phyloP scores from a whole-genome alignment of 2,888 invertebrate genomes.

The Antheraea yamamai region DNA sequence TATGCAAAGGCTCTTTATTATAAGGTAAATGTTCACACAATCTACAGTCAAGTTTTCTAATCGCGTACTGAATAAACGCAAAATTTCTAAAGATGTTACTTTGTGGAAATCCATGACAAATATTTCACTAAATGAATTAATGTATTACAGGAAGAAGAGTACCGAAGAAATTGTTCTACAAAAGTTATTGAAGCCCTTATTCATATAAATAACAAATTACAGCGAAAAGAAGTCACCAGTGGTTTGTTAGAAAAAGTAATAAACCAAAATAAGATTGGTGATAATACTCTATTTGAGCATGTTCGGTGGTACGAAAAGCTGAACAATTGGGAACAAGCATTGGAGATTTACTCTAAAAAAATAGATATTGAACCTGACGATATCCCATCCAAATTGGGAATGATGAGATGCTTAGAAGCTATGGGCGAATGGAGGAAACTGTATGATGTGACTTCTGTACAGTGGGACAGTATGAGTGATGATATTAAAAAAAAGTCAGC shows the following conservation, averaged over 20 bases:
- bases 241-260: constrained; percentile 95
- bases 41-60: not conserved
- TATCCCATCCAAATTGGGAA: constrained; percentile 92
- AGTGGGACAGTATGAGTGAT: constrained; percentile 70
- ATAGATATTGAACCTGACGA: constrained; percentile 86
- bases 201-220: constrained; percentile 98
- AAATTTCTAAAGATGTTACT: not conserved
- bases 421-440: constrained; percentile 98
- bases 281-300: constrained; percentile 75
- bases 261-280: constrained; percentile 86
- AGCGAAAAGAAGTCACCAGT: constrained; percentile 98
- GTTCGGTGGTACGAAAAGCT: constrained; percentile 99
- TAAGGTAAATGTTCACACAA: constrained; percentile 59
- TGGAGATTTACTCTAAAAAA: constrained; percentile 92
- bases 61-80: constrained; percentile 3
- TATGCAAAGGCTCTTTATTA: constrained; percentile 85
- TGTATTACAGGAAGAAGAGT: constrained; percentile 90
- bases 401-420: constrained; percentile 98
- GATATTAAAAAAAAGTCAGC: constrained; percentile 86
- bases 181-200: constrained; percentile 96
- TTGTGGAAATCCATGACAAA: no score
- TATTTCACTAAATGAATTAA: constrained; percentile 22
- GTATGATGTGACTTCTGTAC: constrained; percentile 89
- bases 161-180: constrained; percentile 84
- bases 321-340: constrained; percentile 98